Conservation (phyloP, 2,888 invertebrate genomes). For the Stramonita haemastoma region DNA sequence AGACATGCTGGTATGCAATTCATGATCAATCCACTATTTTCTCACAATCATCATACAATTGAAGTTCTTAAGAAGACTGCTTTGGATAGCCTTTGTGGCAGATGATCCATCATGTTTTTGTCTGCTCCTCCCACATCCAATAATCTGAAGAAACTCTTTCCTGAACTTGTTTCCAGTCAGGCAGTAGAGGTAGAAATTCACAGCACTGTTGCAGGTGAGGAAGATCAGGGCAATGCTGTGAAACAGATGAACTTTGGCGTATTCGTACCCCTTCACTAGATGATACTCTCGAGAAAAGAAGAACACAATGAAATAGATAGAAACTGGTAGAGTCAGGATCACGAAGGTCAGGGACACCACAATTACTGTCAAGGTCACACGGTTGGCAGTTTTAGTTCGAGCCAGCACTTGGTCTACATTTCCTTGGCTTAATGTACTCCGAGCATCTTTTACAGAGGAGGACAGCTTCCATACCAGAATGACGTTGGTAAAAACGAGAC, state of each 20-base stretch:
- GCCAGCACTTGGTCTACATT: background rate
- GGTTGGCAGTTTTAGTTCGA: background rate
- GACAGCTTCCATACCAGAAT: background rate
- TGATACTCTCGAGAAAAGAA: background rate
- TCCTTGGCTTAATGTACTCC: background rate
- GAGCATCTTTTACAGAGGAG: background rate
- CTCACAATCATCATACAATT: too few relatives aligned
- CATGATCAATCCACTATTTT: too few relatives aligned
- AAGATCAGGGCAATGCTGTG: background rate
- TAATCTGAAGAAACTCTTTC: background rate
- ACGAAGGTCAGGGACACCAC: constrained; percentile 10
- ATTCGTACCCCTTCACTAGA: background rate
- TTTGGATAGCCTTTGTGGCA: too few relatives aligned
- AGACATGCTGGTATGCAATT: too few relatives aligned
- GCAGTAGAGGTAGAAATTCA: constrained; percentile 22
- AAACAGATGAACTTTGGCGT: background rate
- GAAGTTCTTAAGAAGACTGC: too few relatives aligned
- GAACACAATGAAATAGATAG: background rate
- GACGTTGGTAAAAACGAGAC: background rate
- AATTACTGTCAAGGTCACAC: constrained; percentile 8
- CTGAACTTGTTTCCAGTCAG: constrained; percentile 22
- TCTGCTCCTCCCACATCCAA: background rate
- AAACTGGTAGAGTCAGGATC: background rate
- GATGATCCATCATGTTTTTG: background rate
- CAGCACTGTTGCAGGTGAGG: background rate